These are phyloP conservation scores for Neoniphon sammara DNA, from an alignment of 2,797 vertebrate genomes.

Conservation along the genomic window DNA sequence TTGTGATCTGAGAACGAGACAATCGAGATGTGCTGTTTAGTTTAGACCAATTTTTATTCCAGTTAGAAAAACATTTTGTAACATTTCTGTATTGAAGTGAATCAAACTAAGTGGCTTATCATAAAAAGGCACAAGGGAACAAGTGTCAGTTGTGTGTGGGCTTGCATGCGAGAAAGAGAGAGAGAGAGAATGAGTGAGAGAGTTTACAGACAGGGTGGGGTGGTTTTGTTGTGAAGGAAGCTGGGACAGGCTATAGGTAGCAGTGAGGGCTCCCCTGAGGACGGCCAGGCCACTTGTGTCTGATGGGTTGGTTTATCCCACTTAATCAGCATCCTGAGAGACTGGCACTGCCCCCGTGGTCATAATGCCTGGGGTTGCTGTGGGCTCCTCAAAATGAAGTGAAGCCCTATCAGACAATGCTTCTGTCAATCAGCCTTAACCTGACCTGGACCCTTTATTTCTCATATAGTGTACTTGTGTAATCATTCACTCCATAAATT, in stretches of 20 bases:
- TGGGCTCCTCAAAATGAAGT: constrained; percentile 76
- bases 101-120: not conserved
- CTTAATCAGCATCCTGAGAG: constrained; percentile 83
- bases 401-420: constrained; percentile 77
- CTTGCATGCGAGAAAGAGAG: not conserved
- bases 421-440: constrained; percentile 83
- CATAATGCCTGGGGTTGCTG: constrained; percentile 78
- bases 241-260: constrained; percentile 45
- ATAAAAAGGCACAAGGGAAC: constrained; percentile 4
- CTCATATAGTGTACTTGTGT: constrained; percentile 80
- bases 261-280: constrained; percentile 67
- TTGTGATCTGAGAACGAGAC: not conserved
- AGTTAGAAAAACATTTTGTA: not conserved
- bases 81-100: not conserved
- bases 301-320: constrained; percentile 80
- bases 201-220: not conserved
- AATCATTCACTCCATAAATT: constrained; percentile 83
- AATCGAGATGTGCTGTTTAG: not conserved
- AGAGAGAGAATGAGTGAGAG: not conserved
- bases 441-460: constrained; percentile 75
- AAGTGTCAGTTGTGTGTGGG: not conserved
- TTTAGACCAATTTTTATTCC: not conserved
- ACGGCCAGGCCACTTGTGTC: constrained; percentile 74
- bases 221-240: constrained; percentile 43
- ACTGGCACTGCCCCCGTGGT: constrained; percentile 79